phyloP scores from a whole-genome alignment of 2,113 vertebrate genomes.

The Puntigrus tetrazona region DNA sequence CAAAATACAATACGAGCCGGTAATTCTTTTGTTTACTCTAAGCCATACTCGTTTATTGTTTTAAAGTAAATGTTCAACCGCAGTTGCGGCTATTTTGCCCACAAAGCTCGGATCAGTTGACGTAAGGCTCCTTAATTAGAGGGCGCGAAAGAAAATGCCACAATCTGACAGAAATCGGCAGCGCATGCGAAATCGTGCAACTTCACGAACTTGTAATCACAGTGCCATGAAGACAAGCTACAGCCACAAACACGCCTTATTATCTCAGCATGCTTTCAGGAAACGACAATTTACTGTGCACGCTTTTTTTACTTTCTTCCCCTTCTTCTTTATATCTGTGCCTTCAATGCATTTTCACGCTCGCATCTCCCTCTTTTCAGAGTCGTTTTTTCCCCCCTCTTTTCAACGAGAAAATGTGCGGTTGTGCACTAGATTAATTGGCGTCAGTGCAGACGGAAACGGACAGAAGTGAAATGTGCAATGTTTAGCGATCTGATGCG shows the following conservation, averaged over 20 bases:
- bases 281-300: neutral
- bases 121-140: neutral
- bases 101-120: too few relatives aligned
- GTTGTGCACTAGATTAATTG: neutral
- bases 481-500: neutral
- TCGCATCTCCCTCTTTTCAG: constrained; percentile 19
- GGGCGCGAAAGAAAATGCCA: neutral
- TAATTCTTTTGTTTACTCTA: neutral
- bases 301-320: neutral
- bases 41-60: neutral
- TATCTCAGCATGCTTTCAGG: neutral
- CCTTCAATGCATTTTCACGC: neutral
- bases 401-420: constrained; percentile 44
- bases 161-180: neutral
- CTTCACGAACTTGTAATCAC: constrained; percentile 16
- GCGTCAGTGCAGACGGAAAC: neutral
- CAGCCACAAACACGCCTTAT: neutral
- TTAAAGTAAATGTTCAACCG: neutral
- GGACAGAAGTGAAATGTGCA: neutral
- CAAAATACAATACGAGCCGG: neutral
- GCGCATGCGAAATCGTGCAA: neutral
- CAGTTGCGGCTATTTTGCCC: neutral
- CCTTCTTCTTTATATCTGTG: neutral
- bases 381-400: constrained; percentile 57
- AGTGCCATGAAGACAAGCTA: neutral